Conservation (phyloP, 2,888 invertebrate genomes). For the Lydus trimaculatus region DNA sequence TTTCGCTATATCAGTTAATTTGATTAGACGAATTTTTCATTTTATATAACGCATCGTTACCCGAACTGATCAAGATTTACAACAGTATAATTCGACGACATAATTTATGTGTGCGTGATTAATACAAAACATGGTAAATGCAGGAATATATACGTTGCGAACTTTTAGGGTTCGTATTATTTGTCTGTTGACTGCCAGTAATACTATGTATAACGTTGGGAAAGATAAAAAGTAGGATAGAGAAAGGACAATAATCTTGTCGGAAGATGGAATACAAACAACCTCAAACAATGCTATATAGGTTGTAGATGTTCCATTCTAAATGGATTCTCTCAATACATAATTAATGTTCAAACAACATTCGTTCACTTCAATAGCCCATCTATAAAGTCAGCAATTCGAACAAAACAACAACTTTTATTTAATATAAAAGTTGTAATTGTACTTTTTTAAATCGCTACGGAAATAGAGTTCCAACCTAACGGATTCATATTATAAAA, state of each 20-base stretch:
- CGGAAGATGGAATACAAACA: constrained; percentile 20
- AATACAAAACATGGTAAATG: constrained; percentile 1
- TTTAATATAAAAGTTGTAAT: neutral
- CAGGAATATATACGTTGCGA: neutral
- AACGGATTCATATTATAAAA: neutral
- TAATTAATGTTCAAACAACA: constrained; percentile 22
- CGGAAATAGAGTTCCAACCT: neutral
- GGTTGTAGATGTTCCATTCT: constrained; percentile 22
- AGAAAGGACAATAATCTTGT: neutral
- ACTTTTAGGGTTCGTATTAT: neutral
- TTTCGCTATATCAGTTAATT: constrained; percentile 16
- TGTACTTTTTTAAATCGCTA: neutral
- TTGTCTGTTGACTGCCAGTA: neutral
- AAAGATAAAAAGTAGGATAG: neutral
- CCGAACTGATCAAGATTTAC: constrained; percentile 22
- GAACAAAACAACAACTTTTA: neutral
- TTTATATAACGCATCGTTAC: constrained; percentile 19
- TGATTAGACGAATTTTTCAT: neutral
- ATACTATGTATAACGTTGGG: neutral
- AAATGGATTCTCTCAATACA: constrained; percentile 28
- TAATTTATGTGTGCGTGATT: constrained; percentile 29
- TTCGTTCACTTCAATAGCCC: neutral
- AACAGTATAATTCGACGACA: constrained; percentile 21
- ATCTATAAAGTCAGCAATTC: neutral
- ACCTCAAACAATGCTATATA: constrained; percentile 32